A percentile compares a stretch with the other conserved stretches of the same genome.
Conservation (phyloP, 2,797 vertebrate species). For the Enteromius trimaculatus region DNA sequence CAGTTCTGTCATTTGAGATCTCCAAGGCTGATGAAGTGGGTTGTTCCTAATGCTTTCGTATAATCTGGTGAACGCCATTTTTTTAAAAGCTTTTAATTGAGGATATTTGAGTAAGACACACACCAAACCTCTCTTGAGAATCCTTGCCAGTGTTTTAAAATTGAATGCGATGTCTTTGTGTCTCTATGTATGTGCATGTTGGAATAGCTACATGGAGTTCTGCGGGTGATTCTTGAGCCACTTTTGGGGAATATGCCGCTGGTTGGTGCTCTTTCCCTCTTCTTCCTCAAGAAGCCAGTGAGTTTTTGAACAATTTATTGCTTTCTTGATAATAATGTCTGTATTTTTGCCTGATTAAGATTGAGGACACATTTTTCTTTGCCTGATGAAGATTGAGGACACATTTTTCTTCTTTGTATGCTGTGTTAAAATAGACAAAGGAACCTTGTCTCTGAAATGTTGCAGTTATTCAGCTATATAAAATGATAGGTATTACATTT, state of each 20-base stretch:
- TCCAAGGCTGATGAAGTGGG: background rate
- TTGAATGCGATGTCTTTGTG: background rate
- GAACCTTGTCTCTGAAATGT: background rate
- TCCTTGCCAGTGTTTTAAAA: background rate
- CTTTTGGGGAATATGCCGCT: slow-evolving; percentile 94
- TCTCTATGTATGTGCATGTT: slow-evolving; percentile 56
- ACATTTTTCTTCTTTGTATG: too few species aligned
- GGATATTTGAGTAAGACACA: background rate
- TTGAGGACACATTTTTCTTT: too few species aligned
- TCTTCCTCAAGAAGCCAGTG: slow-evolving; percentile 97
- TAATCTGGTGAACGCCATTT: background rate
- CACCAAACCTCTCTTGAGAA: background rate
- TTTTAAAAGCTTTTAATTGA: background rate
- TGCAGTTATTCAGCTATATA: background rate
- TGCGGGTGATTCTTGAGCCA: slow-evolving; percentile 96
- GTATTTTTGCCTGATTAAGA: background rate
- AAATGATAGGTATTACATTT: background rate
- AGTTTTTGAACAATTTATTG: slow-evolving; percentile 67
- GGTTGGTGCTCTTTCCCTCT: slow-evolving; percentile 92
- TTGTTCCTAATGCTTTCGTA: background rate
- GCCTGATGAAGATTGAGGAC: background rate
- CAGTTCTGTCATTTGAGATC: background rate
- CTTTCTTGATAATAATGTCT: background rate
- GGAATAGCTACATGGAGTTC: slow-evolving; percentile 89
- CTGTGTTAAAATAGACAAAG: background rate